phyloP scores from a whole-genome alignment of 2,797 vertebrate genomes.

The Echeneis naucrates region DNA sequence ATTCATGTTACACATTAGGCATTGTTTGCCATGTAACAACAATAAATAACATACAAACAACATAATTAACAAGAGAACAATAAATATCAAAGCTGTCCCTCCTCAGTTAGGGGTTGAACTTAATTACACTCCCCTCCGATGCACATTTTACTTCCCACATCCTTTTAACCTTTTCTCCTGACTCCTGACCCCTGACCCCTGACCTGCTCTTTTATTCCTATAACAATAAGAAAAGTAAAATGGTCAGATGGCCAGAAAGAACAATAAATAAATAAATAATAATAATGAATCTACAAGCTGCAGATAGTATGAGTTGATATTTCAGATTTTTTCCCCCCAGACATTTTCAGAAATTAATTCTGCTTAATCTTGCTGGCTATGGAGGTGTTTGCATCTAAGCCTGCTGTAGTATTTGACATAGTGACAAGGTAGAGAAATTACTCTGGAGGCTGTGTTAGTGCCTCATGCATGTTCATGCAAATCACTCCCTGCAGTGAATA shows the following conservation, averaged over 20 bases:
- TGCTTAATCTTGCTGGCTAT: slow-evolving; percentile 23
- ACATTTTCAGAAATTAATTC: slow-evolving; percentile 38
- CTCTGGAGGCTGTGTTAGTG: not conserved
- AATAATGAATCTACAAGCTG: slow-evolving; percentile 6
- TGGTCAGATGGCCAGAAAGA: slow-evolving; percentile 1
- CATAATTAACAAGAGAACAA: slow-evolving; percentile 49
- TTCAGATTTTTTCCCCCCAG: no score
- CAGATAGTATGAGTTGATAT: slow-evolving; percentile 13
- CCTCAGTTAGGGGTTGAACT: slow-evolving; percentile 5
- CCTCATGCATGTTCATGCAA: not conserved
- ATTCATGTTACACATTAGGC: not conserved
- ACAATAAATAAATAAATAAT: slow-evolving; percentile 39
- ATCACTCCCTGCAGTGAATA: not conserved
- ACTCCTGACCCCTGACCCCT: not conserved
- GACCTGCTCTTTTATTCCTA: not conserved
- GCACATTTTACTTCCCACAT: slow-evolving; percentile 7
- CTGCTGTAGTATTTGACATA: not conserved
- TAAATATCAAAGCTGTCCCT: slow-evolving; percentile 25
- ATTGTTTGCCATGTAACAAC: slow-evolving; percentile 27
- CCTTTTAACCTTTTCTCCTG: not conserved
- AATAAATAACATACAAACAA: no score
- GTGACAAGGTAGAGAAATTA: not conserved
- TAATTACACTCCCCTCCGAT: slow-evolving; percentile 7
- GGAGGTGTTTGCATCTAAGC: not conserved
- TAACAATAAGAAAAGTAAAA: slow-evolving; percentile 29